phyloP scores from a whole-genome alignment of 1,140 invertebrate species.

The Lucilia cuprina region DNA sequence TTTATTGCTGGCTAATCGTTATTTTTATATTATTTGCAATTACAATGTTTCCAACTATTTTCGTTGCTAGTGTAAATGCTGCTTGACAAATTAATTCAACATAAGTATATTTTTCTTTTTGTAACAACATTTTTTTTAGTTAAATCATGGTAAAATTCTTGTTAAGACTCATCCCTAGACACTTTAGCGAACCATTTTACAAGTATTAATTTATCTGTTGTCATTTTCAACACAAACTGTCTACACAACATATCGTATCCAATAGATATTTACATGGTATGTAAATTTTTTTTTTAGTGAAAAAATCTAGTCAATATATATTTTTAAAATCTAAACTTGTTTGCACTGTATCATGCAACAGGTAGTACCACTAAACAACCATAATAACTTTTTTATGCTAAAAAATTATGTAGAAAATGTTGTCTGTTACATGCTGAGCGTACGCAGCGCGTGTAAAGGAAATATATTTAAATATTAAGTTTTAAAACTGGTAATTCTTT shows the following conservation, averaged over 20 bases:
- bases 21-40: no score
- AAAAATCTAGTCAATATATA: background rate
- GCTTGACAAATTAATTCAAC: no score
- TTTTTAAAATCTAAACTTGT: background rate
- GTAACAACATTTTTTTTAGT: no score
- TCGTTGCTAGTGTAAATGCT: no score
- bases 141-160: no score
- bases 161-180: no score
- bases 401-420: background rate
- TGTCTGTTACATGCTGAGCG: background rate
- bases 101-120: no score
- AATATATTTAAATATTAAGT: background rate
- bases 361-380: background rate
- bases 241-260: background rate
- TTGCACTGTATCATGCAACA: background rate
- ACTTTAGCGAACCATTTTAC: no score
- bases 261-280: background rate
- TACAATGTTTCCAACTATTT: no score
- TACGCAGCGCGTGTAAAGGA: background rate
- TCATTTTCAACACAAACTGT: no score
- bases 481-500: background rate
- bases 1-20: no score
- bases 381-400: background rate
- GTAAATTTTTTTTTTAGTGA: background rate
- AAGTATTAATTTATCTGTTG: no score